Evolutionary conservation across 2,113 vertebrate species (phyloP).

Genomic region (Oenanthe oenanthe): DNA sequence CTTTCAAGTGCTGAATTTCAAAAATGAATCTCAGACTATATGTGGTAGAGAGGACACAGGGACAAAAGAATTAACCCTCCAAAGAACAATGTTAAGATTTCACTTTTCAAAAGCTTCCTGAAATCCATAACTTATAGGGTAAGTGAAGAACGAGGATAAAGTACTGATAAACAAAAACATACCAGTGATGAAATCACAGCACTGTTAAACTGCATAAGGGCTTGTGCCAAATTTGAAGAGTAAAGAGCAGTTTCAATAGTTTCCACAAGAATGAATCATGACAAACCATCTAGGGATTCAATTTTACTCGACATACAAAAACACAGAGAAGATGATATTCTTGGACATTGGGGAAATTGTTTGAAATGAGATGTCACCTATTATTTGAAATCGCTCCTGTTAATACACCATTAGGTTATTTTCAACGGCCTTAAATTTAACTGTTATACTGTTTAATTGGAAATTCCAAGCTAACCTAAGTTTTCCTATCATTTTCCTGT

Average conservation of each 20-base stretch:
- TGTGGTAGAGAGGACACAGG: neutral
- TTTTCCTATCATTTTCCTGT: neutral
- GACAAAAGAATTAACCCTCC: neutral
- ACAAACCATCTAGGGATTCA: neutral
- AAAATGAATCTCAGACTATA: neutral
- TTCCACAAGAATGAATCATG: neutral
- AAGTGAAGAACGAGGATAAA: neutral
- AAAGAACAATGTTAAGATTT: neutral
- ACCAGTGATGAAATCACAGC: neutral
- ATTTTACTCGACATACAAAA: neutral
- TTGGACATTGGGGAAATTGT: neutral
- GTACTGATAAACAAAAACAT: neutral
- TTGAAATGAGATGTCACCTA: neutral
- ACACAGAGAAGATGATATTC: neutral
- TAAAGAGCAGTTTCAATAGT: neutral
- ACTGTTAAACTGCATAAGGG: neutral
- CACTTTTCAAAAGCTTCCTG: neutral
- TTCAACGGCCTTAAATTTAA: neutral
- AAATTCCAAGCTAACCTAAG: neutral
- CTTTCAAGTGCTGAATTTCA: constrained; percentile 23
- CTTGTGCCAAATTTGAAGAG: neutral
- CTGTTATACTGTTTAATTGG: neutral
- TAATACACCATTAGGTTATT: neutral
- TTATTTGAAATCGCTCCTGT: neutral
- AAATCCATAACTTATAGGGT: neutral